These are phyloP conservation scores for Crenuchus spilurus DNA, from an alignment of 2,797 vertebrate genomes.

Conservation along the genomic window DNA sequence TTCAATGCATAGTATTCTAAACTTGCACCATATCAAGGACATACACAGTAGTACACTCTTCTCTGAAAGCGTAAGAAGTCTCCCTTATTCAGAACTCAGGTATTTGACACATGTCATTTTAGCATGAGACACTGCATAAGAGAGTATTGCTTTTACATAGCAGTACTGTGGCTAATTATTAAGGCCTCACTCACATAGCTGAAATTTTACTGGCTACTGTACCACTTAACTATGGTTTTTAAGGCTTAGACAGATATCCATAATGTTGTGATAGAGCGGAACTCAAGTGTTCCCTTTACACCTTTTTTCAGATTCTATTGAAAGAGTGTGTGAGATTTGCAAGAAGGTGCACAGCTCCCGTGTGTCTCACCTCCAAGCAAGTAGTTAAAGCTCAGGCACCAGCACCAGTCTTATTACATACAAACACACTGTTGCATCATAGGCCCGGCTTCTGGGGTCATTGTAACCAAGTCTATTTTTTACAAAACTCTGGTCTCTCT, in stretches of 20 bases:
- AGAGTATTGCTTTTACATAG: conserved; percentile 51
- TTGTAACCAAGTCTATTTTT: conserved; percentile 5
- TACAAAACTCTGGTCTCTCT: background rate
- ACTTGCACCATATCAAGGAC: conserved; percentile 65
- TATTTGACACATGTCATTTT: conserved; percentile 73
- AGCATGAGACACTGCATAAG: conserved; percentile 59
- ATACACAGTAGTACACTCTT: conserved; percentile 55
- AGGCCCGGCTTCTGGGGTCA: conserved; percentile 22
- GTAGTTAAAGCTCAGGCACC: conserved; percentile 46
- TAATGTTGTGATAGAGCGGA: background rate
- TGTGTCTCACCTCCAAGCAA: conserved; percentile 31
- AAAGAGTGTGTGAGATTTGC: conserved; percentile 1
- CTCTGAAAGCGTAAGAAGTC: conserved; percentile 55
- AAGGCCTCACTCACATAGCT: conserved; percentile 11
- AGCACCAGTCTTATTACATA: conserved; percentile 43
- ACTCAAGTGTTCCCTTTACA: background rate
- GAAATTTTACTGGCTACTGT: conserved; percentile 13
- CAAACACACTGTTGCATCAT: background rate
- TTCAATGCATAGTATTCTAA: conserved; percentile 71
- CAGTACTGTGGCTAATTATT: conserved; percentile 49
- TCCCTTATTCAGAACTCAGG: conserved; percentile 77
- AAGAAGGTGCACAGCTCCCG: conserved; percentile 33
- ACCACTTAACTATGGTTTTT: conserved; percentile 29
- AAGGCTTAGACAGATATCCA: background rate
- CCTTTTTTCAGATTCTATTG: conserved; percentile 8